These are phyloP conservation scores for Erannis defoliaria DNA, from an alignment of 2,888 invertebrate species.

Conservation along the genomic window DNA sequence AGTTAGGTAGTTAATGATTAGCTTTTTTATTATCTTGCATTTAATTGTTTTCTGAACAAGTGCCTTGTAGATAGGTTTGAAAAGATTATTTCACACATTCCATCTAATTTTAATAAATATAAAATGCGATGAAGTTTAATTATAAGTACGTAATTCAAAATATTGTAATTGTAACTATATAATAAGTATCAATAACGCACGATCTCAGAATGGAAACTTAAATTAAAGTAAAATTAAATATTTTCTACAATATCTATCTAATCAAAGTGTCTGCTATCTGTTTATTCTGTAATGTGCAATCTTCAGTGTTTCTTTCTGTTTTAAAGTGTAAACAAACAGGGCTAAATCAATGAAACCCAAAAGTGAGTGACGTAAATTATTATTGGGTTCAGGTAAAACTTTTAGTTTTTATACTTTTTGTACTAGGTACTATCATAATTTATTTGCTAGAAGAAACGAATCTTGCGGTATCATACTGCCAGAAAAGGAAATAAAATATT, in stretches of 20 bases:
- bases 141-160: constrained; percentile 6
- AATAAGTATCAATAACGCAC: constrained; percentile 34
- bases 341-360: background rate
- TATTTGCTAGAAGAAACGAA: too few species aligned
- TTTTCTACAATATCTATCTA: background rate
- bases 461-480: too few species aligned
- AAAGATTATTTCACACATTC: constrained; percentile 21
- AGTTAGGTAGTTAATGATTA: constrained; percentile 36
- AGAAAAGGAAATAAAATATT: background rate
- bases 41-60: constrained; percentile 40
- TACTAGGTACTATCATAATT: too few species aligned
- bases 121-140: background rate
- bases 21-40: constrained; percentile 49
- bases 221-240: constrained; percentile 4
- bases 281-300: background rate
- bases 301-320: background rate
- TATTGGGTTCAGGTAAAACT: background rate
- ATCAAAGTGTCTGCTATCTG: background rate
- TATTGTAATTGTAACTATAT: background rate
- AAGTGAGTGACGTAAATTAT: background rate
- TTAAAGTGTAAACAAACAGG: background rate
- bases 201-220: constrained; percentile 38
- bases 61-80: constrained; percentile 50
- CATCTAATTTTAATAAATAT: constrained; percentile 18
- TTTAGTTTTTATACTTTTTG: too few species aligned